phyloP scores from a whole-genome alignment of 2,888 invertebrate species.

The Scaeva pyrastri region DNA sequence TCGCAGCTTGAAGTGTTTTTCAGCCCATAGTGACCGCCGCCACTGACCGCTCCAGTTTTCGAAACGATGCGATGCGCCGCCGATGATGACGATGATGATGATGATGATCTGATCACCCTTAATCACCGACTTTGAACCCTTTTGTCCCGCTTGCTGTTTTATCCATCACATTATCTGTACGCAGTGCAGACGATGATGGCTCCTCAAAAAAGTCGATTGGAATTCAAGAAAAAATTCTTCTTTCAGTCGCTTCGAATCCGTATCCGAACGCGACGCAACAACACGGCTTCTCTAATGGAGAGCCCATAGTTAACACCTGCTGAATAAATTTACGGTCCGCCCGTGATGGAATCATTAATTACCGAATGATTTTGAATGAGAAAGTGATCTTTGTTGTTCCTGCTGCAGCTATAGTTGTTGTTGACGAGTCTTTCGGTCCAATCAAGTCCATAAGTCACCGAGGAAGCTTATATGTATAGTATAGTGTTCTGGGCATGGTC shows the following conservation, averaged over 20 bases:
- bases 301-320: constrained; percentile 51
- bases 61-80: not conserved
- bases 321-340: constrained; percentile 70
- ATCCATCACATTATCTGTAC: constrained; percentile 48
- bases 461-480: not conserved
- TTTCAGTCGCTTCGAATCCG: constrained; percentile 29
- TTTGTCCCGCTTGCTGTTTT: constrained; percentile 26
- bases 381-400: constrained; percentile 64
- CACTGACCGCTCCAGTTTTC: constrained; percentile 59
- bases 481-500: not conserved
- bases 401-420: not conserved
- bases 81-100: too few relatives aligned
- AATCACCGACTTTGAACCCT: constrained; percentile 72
- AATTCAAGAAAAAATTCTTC: constrained; percentile 42
- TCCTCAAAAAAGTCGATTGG: constrained; percentile 47
- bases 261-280: too few relatives aligned
- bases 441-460: constrained; percentile 67
- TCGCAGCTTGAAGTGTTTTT: constrained; percentile 52
- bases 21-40: too few relatives aligned
- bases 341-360: constrained; percentile 75
- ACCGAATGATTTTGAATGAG: constrained; percentile 74
- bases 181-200: too few relatives aligned
- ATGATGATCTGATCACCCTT: constrained; percentile 52
- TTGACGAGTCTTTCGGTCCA: constrained; percentile 15
- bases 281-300: constrained; percentile 11